Base-by-base conservation (phyloP, 1,140 invertebrate genomes). In the Dryas iulia region DNA sequence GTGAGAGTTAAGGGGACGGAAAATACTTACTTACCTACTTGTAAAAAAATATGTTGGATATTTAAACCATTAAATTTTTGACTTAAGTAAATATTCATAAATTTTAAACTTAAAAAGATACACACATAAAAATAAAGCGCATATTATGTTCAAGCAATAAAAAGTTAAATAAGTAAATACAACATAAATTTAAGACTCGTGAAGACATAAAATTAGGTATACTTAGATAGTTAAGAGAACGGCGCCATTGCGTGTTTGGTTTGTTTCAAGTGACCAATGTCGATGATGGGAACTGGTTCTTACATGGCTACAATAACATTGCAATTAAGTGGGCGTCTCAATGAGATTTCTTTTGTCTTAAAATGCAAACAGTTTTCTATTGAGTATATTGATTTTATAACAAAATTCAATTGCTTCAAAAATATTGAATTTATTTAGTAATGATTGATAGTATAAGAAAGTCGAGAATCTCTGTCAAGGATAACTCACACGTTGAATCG, bases 311-410 rank as follows among this genome's bases (percentile, higher is more conserved):
- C 26, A 59, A 64, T 71, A 67, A 59, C 54, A 64, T 33, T 68
- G 62, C 62, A 66, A 71, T 73, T 71, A 71, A 61, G 65, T 75
- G 73, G 73, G 66, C 73, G 66, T 69, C 61, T 71, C 69, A 47
- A 47, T 47, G 62, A 69, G 65, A 60, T 65, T 31, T 18, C 56
- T 59, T 64, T 64, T 64, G 61, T 64, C 64, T 70, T 56, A 26
- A 56, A 11, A 21, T 26, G 6, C 5, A 14, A n/a, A 58, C 18
- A 58, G 18, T 58, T 30, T 30, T 58, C n/a, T 47, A 47, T 18
- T 3, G 14, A 21, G 39, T 18, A 21, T 47, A 47, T 47, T 47
- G 39, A 39, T 39, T 39, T 39, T 2, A 39, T 18, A 6, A 39
- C n/a, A 39, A 6, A 14, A 39, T 7, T 14, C 33, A 18, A 39